A percentile compares a stretch with the other conserved stretches of the same genome.
Conservation (phyloP, 2,888 invertebrate species). For the Synergus itoensis region DNA sequence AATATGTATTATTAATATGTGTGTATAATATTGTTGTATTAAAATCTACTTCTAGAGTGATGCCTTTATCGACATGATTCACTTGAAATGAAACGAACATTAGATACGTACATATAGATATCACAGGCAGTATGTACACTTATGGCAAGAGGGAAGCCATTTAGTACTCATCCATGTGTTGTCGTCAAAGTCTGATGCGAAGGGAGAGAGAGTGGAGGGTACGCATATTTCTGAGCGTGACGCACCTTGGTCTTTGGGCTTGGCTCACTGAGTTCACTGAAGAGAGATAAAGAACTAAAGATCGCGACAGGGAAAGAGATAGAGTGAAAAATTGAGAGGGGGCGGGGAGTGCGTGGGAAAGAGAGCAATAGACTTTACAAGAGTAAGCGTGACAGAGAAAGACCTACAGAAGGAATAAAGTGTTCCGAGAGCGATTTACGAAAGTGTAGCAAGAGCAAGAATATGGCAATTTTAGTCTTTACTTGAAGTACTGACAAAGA, state of each 20-base stretch:
- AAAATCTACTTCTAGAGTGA: background rate
- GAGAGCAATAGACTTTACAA: background rate
- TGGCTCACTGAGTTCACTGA: slow-evolving; percentile 56
- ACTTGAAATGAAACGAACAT: background rate
- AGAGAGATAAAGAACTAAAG: slow-evolving; percentile 44
- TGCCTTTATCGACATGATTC: background rate
- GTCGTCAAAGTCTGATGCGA: slow-evolving; percentile 24
- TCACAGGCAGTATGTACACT: slow-evolving; percentile 1
- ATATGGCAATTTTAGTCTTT: slow-evolving; percentile 41
- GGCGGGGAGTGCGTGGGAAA: background rate
- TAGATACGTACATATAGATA: background rate
- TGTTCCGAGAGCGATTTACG: slow-evolving; percentile 27
- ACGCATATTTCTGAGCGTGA: slow-evolving; percentile 71
- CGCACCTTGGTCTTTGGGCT: slow-evolving; percentile 70
- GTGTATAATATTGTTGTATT: no score
- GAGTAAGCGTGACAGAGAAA: background rate
- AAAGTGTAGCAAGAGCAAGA: background rate
- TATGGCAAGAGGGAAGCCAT: slow-evolving; percentile 12
- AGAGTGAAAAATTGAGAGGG: background rate
- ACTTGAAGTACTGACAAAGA: slow-evolving; percentile 16
- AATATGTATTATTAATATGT: background rate
- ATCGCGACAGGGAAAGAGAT: slow-evolving; percentile 42
- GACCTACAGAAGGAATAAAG: slow-evolving; percentile 29
- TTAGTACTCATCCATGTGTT: slow-evolving; percentile 31
- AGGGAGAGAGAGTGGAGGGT: slow-evolving; percentile 41